Conservation (phyloP, 2,113 vertebrate genomes). For the Rattus rattus region DNA sequence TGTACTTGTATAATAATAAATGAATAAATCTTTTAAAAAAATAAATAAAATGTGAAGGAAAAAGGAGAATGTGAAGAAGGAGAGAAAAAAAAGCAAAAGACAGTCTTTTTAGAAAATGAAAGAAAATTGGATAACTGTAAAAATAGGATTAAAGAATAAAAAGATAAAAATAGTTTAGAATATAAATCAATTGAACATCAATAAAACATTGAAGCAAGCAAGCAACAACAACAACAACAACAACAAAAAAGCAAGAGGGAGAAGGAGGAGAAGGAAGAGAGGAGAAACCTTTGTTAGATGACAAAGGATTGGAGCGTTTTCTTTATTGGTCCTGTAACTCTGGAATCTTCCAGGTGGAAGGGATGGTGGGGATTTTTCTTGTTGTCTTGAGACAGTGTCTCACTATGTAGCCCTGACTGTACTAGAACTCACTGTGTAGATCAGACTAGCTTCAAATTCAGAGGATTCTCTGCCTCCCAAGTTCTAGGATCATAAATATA, state of each 20-base stretch:
- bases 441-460: neutral
- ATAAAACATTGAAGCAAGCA: neutral
- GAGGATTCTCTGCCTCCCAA: neutral
- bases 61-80: neutral
- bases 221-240: no score
- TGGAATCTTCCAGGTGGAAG: neutral
- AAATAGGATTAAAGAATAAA: neutral
- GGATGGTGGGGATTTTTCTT: neutral
- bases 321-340: neutral
- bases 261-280: no score
- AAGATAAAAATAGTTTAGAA: neutral
- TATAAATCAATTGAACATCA: neutral
- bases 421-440: neutral
- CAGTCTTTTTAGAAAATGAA: neutral
- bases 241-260: no score
- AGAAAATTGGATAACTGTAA: neutral
- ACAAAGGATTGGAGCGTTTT: neutral
- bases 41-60: neutral
- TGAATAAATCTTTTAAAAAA: no score
- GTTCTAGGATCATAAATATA: neutral
- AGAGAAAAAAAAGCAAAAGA: neutral
- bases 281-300: neutral
- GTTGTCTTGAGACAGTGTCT: neutral
- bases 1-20: no score
- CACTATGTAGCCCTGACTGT: neutral